Evolutionary conservation across 2,113 vertebrate species (phyloP).

Genomic region (Dromas ardeola): DNA sequence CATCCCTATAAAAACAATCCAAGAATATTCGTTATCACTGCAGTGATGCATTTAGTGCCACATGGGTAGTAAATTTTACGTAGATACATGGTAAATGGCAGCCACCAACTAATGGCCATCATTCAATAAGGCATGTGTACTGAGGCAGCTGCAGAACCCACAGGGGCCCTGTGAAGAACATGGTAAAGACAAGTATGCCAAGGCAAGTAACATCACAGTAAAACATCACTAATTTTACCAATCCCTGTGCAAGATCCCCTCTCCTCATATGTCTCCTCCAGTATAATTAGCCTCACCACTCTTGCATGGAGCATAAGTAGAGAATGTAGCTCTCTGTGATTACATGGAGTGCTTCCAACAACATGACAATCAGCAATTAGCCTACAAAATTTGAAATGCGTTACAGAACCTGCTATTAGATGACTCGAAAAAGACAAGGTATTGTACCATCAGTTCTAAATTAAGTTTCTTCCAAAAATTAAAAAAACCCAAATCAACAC

Average conservation of each 20-base stretch:
- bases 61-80: not conserved
- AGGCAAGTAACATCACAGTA: not conserved
- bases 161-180: not conserved
- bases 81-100: not conserved
- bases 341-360: not conserved
- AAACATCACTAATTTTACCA: not conserved
- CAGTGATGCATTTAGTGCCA: not conserved
- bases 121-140: not conserved
- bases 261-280: not conserved
- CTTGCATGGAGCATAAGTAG: not conserved
- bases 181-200: not conserved
- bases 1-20: not conserved
- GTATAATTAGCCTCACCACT: not conserved
- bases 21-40: not conserved
- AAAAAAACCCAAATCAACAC: not conserved
- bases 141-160: not conserved
- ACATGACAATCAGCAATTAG: not conserved
- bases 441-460: not conserved
- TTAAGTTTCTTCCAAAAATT: not conserved
- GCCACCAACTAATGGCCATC: not conserved
- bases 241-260: not conserved
- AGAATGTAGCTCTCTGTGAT: not conserved
- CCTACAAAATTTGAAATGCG: not conserved
- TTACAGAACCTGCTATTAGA: not conserved
- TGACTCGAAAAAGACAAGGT: not conserved